Conservation (phyloP, 1,140 invertebrate species). For the Wasmannia auropunctata region DNA sequence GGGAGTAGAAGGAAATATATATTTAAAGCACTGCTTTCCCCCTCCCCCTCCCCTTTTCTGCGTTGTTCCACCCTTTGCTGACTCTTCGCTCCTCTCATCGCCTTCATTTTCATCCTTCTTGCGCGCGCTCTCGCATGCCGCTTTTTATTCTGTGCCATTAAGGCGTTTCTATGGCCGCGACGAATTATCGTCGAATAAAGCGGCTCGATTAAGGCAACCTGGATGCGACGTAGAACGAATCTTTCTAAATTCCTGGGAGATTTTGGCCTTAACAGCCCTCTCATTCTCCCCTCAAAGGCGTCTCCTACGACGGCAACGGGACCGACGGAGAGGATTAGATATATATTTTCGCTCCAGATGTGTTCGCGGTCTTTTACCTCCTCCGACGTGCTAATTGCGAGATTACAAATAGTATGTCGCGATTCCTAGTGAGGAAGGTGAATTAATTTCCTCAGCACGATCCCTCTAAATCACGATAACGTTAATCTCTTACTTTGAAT, state of each 20-base stretch:
- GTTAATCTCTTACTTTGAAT: slow-evolving; percentile 14
- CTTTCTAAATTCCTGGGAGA: slow-evolving; percentile 53
- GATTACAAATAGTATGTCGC: slow-evolving; percentile 52
- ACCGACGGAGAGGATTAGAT: not conserved
- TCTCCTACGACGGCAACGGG: too few relatives aligned
- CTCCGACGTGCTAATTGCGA: slow-evolving; percentile 42
- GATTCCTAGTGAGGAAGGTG: not conserved
- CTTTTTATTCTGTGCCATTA: slow-evolving; percentile 69
- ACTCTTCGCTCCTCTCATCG: not conserved
- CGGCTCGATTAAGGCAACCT: slow-evolving; percentile 68
- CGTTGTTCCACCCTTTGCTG: slow-evolving; percentile 18
- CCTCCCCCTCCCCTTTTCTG: not conserved
- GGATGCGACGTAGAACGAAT: slow-evolving; percentile 66
- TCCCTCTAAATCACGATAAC: slow-evolving; percentile 46
- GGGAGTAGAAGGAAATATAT: slow-evolving; percentile 30
- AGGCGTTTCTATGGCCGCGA: slow-evolving; percentile 73
- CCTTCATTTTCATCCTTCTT: not conserved
- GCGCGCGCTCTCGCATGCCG: not conserved
- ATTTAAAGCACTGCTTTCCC: slow-evolving; percentile 33
- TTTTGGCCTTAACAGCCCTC: slow-evolving; percentile 68
- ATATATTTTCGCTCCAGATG: slow-evolving; percentile 46
- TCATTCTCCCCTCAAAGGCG: not conserved
- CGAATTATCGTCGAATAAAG: slow-evolving; percentile 78
- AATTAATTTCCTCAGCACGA: slow-evolving; percentile 20
- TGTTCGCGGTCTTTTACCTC: slow-evolving; percentile 30